These are phyloP conservation scores for Gobius niger DNA, from an alignment of 2,113 vertebrate genomes.

Conservation along the genomic window DNA sequence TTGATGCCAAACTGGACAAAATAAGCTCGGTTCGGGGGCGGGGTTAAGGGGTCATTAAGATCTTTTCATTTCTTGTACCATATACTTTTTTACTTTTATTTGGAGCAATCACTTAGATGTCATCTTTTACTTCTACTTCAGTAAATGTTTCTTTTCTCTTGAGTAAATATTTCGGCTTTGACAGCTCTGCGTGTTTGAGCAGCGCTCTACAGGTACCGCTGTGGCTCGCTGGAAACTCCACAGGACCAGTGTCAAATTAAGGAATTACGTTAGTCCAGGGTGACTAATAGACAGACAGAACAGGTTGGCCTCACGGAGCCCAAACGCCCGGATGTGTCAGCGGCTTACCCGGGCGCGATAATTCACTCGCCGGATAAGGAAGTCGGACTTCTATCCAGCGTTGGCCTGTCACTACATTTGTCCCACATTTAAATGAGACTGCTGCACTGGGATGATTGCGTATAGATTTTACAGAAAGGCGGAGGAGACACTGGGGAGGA, in stretches of 20 bases:
- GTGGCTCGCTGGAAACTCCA: slow-evolving; percentile 10
- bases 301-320: slow-evolving; percentile 55
- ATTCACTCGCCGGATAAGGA: slow-evolving; percentile 65
- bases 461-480: slow-evolving; percentile 55
- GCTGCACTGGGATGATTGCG: slow-evolving; percentile 66
- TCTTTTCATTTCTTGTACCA: too few species aligned
- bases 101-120: too few species aligned
- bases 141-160: too few species aligned
- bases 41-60: too few species aligned
- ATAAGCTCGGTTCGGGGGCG: too few species aligned
- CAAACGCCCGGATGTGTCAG: slow-evolving; percentile 60
- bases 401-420: slow-evolving; percentile 72
- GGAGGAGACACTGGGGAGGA: neutral
- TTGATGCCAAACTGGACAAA: too few species aligned
- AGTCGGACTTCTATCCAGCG: slow-evolving; percentile 60
- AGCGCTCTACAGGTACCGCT: slow-evolving; percentile 46
- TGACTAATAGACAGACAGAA: slow-evolving; percentile 56
- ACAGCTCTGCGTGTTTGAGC: neutral
- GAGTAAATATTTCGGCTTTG: too few species aligned
- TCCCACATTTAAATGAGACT: slow-evolving; percentile 71
- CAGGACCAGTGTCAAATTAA: slow-evolving; percentile 47
- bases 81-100: too few species aligned
- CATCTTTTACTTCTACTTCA: too few species aligned
- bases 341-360: slow-evolving; percentile 69
- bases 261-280: slow-evolving; percentile 47